Evolutionary conservation across 2,113 vertebrate genomes (phyloP).

Genomic region (Planiliza haematocheilus): DNA sequence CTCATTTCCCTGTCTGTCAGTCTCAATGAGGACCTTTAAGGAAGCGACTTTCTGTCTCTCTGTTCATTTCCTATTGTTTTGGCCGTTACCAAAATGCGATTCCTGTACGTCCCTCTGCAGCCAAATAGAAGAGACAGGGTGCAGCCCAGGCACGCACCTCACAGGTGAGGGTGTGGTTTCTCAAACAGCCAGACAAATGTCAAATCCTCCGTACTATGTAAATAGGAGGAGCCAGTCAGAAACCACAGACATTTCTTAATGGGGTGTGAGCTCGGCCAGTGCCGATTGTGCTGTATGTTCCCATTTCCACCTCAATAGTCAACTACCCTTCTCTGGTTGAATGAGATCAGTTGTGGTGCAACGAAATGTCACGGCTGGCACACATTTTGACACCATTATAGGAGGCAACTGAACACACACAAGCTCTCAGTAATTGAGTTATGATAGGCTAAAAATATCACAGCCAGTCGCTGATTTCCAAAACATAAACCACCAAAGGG

Average conservation of each 20-base stretch:
- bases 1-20: conserved; percentile 50
- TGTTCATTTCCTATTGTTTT: neutral
- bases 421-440: neutral
- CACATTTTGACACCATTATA: neutral
- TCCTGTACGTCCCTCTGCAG: neutral
- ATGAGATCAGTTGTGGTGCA: neutral
- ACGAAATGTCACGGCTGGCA: neutral
- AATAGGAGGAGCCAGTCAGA: conserved; percentile 43
- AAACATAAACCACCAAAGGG: neutral
- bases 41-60: neutral
- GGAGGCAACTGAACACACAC: neutral
- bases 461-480: conserved; percentile 17
- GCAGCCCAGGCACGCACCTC: neutral
- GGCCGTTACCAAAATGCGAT: neutral
- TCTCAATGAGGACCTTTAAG: neutral
- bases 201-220: neutral
- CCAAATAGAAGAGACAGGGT: neutral
- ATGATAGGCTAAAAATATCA: conserved; percentile 41
- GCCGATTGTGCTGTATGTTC: neutral
- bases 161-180: conserved; percentile 72
- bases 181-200: neutral
- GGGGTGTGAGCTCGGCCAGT: neutral
- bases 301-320: neutral
- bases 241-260: neutral
- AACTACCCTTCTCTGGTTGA: neutral